Evolutionary conservation across 2,888 invertebrate species (phyloP).

Genomic region (Elegia similella): DNA sequence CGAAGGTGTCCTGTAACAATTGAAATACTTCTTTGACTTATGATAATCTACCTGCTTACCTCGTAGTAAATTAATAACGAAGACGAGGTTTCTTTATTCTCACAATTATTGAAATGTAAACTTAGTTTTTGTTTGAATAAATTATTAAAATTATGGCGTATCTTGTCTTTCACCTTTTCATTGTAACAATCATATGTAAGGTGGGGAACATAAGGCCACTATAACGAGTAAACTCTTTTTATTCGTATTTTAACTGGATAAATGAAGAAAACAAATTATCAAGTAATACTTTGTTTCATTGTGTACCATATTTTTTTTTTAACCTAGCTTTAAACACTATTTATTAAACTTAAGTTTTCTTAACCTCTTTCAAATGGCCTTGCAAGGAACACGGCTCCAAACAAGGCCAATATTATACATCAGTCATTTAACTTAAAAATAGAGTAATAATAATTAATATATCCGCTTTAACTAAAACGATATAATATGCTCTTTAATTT

Average conservation of each 20-base stretch:
- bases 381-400: slow-evolving; percentile 28
- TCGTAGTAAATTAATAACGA: too few species aligned
- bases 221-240: slow-evolving; percentile 28
- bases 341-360: slow-evolving; percentile 15
- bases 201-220: slow-evolving; percentile 28
- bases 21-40: too few species aligned
- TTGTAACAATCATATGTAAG: too few species aligned
- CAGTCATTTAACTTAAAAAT: slow-evolving; percentile 27
- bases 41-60: too few species aligned
- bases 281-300: slow-evolving; percentile 19
- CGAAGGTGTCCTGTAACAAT: not conserved
- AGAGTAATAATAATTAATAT: slow-evolving; percentile 23
- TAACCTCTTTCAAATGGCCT: slow-evolving; percentile 30
- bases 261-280: slow-evolving; percentile 16
- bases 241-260: slow-evolving; percentile 27
- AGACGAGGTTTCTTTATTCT: too few species aligned
- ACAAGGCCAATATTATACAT: slow-evolving; percentile 29
- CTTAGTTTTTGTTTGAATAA: too few species aligned
- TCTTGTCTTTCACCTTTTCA: too few species aligned
- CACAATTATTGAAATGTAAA: too few species aligned
- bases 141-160: too few species aligned
- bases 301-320: not conserved
- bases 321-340: not conserved
- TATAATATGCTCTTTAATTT: too few species aligned
- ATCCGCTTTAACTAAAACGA: slow-evolving; percentile 10